Evolutionary conservation across 2,797 vertebrate species (phyloP).

Genomic region (Sibirionetta formosa): DNA sequence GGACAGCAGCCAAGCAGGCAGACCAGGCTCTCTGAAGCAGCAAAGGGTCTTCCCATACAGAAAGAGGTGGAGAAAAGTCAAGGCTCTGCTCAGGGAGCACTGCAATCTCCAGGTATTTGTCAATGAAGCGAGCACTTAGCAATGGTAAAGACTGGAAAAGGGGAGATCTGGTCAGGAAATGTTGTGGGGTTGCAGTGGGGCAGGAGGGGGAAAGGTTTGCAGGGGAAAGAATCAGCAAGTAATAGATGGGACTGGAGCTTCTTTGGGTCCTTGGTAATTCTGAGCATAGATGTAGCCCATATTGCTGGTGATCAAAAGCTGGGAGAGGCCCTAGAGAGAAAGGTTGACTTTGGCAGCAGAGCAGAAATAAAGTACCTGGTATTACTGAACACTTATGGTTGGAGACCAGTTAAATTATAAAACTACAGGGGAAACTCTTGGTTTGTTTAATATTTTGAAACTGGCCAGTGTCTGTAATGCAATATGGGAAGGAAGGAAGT

Average conservation of each 20-base stretch:
- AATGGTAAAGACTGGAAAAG: not conserved
- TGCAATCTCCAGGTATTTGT: not conserved
- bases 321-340: not conserved
- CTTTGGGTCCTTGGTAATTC: not conserved
- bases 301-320: not conserved
- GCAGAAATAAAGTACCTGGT: not conserved
- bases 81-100: not conserved
- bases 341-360: not conserved
- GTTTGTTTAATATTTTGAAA: not conserved
- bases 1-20: not conserved
- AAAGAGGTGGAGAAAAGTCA: not conserved
- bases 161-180: not conserved
- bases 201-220: not conserved
- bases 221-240: not conserved
- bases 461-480: not conserved
- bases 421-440: not conserved
- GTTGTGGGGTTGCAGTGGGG: not conserved
- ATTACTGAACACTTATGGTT: not conserved
- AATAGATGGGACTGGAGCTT: not conserved
- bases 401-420: not conserved
- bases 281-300: accelerated
- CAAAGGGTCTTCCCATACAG: not conserved
- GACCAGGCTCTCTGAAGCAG: not conserved
- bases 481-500: not conserved
- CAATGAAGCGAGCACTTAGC: not conserved